Conservation (phyloP, 2,113 vertebrate species). For the Gymnogyps californianus region DNA sequence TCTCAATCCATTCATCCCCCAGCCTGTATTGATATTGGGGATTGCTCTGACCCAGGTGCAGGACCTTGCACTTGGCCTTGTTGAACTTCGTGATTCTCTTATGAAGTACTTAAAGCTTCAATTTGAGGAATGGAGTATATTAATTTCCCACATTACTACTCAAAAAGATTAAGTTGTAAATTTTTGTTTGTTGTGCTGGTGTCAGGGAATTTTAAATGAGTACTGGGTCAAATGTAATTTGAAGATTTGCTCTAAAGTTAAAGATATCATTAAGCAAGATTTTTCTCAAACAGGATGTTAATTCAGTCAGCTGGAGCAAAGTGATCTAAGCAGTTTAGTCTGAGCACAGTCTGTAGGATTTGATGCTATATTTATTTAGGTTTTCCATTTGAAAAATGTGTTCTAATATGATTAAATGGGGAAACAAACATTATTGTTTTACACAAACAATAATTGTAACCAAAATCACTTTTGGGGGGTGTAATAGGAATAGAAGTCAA, state of each 20-base stretch:
- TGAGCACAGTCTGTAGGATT: background rate
- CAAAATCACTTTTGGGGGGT: background rate
- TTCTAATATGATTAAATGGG: background rate
- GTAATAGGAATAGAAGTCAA: background rate
- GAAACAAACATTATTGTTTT: background rate
- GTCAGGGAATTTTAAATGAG: background rate
- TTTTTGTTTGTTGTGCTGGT: background rate
- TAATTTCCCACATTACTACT: background rate
- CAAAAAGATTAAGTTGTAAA: background rate
- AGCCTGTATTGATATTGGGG: too few species aligned
- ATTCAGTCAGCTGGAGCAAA: background rate
- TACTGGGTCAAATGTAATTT: background rate
- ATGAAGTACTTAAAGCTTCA: background rate
- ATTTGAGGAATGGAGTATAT: background rate
- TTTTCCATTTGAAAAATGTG: background rate
- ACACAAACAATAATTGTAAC: background rate
- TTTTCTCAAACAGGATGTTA: background rate
- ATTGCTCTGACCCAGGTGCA: too few species aligned
- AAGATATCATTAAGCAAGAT: background rate
- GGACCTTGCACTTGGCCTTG: background rate
- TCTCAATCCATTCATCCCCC: too few species aligned
- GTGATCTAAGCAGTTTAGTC: background rate
- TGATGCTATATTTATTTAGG: background rate
- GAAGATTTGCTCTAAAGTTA: background rate
- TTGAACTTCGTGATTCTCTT: background rate